Conservation (phyloP, 2,888 invertebrate genomes). For the Machimus atricapillus region DNA sequence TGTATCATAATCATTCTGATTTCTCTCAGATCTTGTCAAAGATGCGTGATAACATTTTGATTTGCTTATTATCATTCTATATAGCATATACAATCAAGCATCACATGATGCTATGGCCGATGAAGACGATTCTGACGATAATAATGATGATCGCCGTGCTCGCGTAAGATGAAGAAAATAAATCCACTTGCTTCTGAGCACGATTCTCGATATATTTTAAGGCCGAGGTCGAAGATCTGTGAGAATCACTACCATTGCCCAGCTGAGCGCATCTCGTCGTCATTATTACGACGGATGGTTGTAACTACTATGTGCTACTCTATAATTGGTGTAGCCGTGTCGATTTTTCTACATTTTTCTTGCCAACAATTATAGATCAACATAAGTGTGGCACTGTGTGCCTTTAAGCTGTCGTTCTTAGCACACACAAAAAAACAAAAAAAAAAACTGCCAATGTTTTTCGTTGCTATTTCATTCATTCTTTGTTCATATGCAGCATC, state of each 20-base stretch:
- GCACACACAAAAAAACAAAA: too few relatives aligned
- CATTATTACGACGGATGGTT: neutral
- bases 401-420: neutral
- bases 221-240: conserved; percentile 29
- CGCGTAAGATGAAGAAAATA: neutral
- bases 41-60: neutral
- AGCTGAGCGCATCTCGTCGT: neutral
- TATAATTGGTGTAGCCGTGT: neutral
- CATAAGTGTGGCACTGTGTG: neutral
- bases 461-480: conserved; percentile 17
- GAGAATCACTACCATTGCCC: neutral
- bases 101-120: neutral
- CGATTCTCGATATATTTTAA: neutral
- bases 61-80: neutral
- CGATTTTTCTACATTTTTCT: neutral
- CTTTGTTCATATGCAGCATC: conserved; percentile 4
- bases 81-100: neutral
- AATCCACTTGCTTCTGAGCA: neutral
- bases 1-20: neutral
- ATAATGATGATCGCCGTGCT: neutral
- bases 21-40: neutral
- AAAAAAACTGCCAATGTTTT: neutral
- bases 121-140: neutral
- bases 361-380: neutral
- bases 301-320: neutral